Evolutionary conservation across 1,140 invertebrate species (phyloP).

Genomic region (Lamellibrachia luymesi): DNA sequence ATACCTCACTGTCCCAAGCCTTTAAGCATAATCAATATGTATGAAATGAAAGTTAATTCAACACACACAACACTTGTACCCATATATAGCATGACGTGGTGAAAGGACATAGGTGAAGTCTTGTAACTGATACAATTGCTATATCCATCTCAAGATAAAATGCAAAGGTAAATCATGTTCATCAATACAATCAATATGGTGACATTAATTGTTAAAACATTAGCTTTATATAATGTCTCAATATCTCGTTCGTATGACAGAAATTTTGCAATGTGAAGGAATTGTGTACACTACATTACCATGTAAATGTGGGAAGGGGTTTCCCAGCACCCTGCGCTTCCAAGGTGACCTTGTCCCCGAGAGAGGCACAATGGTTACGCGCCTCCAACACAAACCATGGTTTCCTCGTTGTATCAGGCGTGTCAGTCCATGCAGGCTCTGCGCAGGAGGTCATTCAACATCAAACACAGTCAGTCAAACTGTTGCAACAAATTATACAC

Average conservation of each 20-base stretch:
- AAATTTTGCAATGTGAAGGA: background rate
- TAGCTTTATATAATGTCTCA: no score
- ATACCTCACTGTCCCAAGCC: no score
- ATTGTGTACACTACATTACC: conserved; percentile 33
- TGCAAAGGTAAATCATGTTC: no score
- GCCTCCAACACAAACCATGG: conserved; percentile 20
- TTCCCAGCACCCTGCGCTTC: conserved; percentile 44
- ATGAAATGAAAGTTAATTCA: no score
- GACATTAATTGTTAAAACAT: no score
- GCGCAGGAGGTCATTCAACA: background rate
- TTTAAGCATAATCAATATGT: no score
- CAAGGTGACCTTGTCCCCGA: conserved; percentile 47
- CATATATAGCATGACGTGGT: no score
- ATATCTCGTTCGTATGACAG: background rate
- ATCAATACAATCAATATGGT: no score
- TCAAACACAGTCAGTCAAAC: background rate
- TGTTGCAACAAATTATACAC: background rate
- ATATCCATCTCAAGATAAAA: no score
- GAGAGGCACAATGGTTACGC: conserved; percentile 26
- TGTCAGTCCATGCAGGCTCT: background rate
- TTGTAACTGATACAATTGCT: no score
- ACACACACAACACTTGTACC: no score
- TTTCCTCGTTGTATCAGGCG: background rate
- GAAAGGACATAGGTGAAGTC: no score
- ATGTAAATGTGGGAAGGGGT: conserved; percentile 50